These are phyloP conservation scores for Volucella inflata DNA, from an alignment of 2,888 invertebrate genomes.

Conservation along the genomic window DNA sequence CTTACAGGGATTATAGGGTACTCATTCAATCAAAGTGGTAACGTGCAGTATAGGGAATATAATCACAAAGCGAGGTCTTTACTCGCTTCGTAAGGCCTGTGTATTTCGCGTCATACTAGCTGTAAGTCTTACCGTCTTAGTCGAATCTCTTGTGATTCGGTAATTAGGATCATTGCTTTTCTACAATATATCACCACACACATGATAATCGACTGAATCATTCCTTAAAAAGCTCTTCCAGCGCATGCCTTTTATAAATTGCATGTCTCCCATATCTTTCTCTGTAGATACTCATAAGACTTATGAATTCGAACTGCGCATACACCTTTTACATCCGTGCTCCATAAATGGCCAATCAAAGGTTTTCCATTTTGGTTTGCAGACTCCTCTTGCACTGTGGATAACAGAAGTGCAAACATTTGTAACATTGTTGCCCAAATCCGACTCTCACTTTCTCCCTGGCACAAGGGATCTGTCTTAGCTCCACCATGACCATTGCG, in stretches of 20 bases:
- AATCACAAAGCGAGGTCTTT: too few species aligned
- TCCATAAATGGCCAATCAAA: slow-evolving; percentile 70
- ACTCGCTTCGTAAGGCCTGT: too few species aligned
- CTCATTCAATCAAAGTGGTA: too few species aligned
- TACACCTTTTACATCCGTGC: slow-evolving; percentile 69
- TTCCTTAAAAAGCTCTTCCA: too few species aligned
- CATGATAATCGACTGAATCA: too few species aligned
- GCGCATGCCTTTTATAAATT: background rate
- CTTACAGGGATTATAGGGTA: too few species aligned
- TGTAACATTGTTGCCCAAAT: slow-evolving; percentile 48
- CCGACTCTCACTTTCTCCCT: slow-evolving; percentile 69
- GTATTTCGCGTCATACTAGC: too few species aligned
- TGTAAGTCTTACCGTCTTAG: too few species aligned
- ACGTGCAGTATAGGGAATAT: too few species aligned
- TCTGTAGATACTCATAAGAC: slow-evolving; percentile 43
- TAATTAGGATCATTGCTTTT: too few species aligned
- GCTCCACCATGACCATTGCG: slow-evolving; percentile 19
- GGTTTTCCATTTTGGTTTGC: slow-evolving; percentile 65
- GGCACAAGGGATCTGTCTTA: slow-evolving; percentile 47
- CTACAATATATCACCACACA: too few species aligned
- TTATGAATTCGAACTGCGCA: slow-evolving; percentile 61
- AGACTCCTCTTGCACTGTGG: slow-evolving; percentile 20
- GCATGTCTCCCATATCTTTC: background rate
- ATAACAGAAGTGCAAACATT: slow-evolving; percentile 15
- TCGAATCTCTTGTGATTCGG: too few species aligned